Evolutionary conservation across 2,888 invertebrate genomes (phyloP).

Genomic region (Agrypnus murinus): DNA sequence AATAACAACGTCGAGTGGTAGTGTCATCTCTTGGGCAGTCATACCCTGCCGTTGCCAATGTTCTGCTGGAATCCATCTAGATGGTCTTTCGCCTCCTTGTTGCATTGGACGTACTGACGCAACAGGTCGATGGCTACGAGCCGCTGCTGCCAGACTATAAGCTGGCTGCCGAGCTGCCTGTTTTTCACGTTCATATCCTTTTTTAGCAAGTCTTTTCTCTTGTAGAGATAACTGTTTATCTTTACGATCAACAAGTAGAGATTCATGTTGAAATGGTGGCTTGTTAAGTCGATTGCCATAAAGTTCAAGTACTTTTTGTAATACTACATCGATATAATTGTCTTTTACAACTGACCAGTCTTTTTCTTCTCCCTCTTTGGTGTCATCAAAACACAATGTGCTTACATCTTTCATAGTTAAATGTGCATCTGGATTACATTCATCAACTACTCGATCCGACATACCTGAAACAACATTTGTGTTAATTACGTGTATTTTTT

Average conservation of each 20-base stretch:
- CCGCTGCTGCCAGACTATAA: conserved; percentile 61
- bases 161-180: conserved; percentile 76
- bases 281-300: conserved; percentile 81
- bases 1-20: conserved; percentile 92
- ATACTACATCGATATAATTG: conserved; percentile 86
- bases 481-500: too few species aligned
- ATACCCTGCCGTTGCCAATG: conserved; percentile 95
- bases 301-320: conserved; percentile 82
- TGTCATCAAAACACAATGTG: conserved; percentile 91
- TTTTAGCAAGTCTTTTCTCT: conserved; percentile 93
- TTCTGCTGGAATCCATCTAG: conserved; percentile 90
- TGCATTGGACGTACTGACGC: conserved; percentile 89
- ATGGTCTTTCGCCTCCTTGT: conserved; percentile 72
- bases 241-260: conserved; percentile 93
- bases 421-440: conserved; percentile 97
- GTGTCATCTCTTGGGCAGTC: conserved; percentile 95
- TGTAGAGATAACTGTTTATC: conserved; percentile 95
- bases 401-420: conserved; percentile 92
- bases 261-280: conserved; percentile 97
- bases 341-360: conserved; percentile 83
- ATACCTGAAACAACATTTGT: conserved; percentile 73
- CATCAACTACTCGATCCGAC: conserved; percentile 98
- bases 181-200: conserved; percentile 95
- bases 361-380: conserved; percentile 86
- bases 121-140: conserved; percentile 70